Evolutionary conservation across 2,888 invertebrate genomes (phyloP), one percentile per base, ranked within the genome.

Genomic region (Cryptocephalus moraei): DNA sequence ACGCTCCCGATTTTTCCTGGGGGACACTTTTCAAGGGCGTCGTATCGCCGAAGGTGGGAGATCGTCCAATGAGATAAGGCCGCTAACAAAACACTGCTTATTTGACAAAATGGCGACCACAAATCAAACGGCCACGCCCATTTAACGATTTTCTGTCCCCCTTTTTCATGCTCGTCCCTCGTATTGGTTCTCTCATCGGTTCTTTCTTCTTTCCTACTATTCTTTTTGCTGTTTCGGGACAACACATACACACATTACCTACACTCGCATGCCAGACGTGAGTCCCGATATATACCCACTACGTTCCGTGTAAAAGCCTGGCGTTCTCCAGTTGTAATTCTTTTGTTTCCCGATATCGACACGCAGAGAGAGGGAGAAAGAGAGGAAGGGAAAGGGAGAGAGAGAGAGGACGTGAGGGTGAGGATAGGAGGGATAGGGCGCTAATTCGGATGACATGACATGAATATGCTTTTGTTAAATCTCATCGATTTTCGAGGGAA

Each of bases 61-160:
- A 71, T 71, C 62, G 61, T 66, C 72, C 72, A 72, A 72, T 72
- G 64, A 68, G 72, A 72, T 72, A 72, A 70, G 64, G 61, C 62
- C 61, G 63, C 66, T 70, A 68, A 71, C 71, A 72, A 71, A 72
- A 72, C 71, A 71, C 67, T 68, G 70, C 70, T 22, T 71, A 72
- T 71, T 71, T 72, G 72, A 72, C 72, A 72, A 72, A 72, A 72
- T 72, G 72, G 72, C 72, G 71, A 71, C 72, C 70, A 71, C 72
- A 72, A 72, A 72, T 72, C 72, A 72, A 67, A 62, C 61, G 60
- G 64, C 68, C 57, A 64, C 70, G 64, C 70, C 70, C 63, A 58
- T 64, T 66, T 67, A 69, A 68, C 69, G 71, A 72, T 71, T 67
- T 68, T 67, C 69, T 66, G 69, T 68, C 70, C 69, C 67, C 69